phyloP scores from a whole-genome alignment of 1,140 invertebrate genomes.

The Portunus trituberculatus region DNA sequence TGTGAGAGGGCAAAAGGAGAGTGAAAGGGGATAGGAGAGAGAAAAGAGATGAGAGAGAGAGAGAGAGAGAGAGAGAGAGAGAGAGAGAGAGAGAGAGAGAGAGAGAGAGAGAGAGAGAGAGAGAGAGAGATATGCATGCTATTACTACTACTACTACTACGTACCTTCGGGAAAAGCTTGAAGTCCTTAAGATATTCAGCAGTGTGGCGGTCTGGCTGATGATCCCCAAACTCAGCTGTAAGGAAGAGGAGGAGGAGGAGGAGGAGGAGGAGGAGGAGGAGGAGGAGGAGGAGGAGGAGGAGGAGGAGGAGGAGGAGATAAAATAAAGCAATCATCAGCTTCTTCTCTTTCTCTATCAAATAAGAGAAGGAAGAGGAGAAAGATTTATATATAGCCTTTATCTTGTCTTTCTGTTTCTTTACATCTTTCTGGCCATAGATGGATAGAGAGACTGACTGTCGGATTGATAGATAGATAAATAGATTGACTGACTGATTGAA shows the following conservation, averaged over 20 bases:
- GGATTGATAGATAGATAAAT: too few species aligned
- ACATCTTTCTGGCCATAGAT: too few species aligned
- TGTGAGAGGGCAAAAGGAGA: not conserved
- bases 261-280: not conserved
- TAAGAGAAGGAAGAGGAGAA: not conserved
- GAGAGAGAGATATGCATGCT: not conserved
- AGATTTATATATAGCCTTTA: too few species aligned
- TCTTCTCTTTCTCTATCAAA: too few species aligned
- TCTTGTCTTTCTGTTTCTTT: too few species aligned
- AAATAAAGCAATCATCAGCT: too few species aligned
- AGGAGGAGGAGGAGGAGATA: not conserved
- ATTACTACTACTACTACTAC: not conserved
- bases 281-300: not conserved
- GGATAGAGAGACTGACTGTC: too few species aligned
- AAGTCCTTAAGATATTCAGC: constrained; percentile 95
- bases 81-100: not conserved
- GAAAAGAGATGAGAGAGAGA: not conserved
- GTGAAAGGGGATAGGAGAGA: not conserved
- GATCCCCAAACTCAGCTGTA: constrained; percentile 95
- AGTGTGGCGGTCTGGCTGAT: constrained; percentile 93
- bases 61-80: not conserved
- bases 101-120: constrained; percentile 23
- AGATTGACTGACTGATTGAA: too few species aligned
- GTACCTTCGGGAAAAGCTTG: constrained; percentile 90
- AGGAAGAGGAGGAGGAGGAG: constrained; percentile 68